These are phyloP conservation scores for Rhyacichthys aspro DNA, from an alignment of 2,797 vertebrate species.

Conservation along the genomic window DNA sequence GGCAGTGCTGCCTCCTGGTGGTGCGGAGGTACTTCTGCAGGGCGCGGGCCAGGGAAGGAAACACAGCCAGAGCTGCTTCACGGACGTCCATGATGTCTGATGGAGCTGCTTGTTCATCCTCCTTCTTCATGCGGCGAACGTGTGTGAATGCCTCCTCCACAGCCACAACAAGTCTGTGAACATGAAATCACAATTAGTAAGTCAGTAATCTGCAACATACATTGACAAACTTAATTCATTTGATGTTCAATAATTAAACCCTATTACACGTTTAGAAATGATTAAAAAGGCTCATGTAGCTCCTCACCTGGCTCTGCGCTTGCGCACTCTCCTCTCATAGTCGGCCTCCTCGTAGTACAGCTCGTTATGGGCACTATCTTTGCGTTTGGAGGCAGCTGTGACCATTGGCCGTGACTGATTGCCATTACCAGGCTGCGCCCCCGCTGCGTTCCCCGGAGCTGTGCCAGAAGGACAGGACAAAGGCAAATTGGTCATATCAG, in stretches of 20 bases:
- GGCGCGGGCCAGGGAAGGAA: slow-evolving; percentile 95
- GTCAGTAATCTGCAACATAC: no score
- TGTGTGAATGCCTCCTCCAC: slow-evolving; percentile 98
- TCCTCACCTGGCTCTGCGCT: slow-evolving; percentile 91
- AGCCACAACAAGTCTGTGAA: slow-evolving; percentile 89
- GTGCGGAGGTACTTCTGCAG: slow-evolving; percentile 97
- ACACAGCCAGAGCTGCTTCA: slow-evolving; percentile 94
- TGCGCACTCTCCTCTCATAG: slow-evolving; percentile 90
- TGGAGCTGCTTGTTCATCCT: slow-evolving; percentile 88
- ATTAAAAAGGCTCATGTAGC: no score
- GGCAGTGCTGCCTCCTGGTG: slow-evolving; percentile 94
- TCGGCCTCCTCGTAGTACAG: slow-evolving; percentile 97
- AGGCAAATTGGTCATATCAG: slow-evolving; percentile 46
- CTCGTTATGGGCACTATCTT: slow-evolving; percentile 93
- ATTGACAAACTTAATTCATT: neutral
- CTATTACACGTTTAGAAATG: no score
- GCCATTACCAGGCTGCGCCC: slow-evolving; percentile 71
- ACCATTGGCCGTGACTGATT: slow-evolving; percentile 92
- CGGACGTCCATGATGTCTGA: slow-evolving; percentile 95
- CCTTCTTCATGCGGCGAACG: slow-evolving; percentile 88
- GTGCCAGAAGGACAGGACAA: slow-evolving; percentile 39
- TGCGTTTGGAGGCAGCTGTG: slow-evolving; percentile 86
- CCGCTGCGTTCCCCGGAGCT: slow-evolving; percentile 88
- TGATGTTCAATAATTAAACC: neutral
- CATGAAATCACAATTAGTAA: neutral